Base-by-base conservation (phyloP, 2,888 invertebrate species). In the Cosmia pyralina region DNA sequence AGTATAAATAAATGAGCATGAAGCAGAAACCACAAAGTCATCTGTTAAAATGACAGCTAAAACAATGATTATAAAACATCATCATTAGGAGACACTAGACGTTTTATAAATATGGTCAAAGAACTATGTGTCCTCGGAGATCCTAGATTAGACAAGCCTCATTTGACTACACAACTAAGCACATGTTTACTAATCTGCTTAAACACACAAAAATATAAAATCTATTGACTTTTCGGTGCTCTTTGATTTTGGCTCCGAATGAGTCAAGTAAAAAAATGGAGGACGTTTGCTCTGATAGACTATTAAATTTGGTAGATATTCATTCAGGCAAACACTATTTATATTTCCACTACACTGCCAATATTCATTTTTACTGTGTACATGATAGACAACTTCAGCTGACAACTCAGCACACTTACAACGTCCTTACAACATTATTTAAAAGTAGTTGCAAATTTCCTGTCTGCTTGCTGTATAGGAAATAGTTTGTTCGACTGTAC, bases 41-140 rank as follows among this genome's bases (percentile, higher is more conserved):
- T 79, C 50, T 22, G 13, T 77, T 59, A 67, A 17, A 15, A 22
- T 72, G 82, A 48, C 77, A 67, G 59, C 41, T 46, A 11, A 41
- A 58, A 58, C 62, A 63, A 66, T 64, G 11, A 58, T 28, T 34
- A 69, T 59, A 66, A 72, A 81, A 65, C 44, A 66, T 62, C 22
- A 15, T 70, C 70, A 69, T 68, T 69, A 75, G 13, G n/a, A 28
- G 59, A 41, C 38, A 41, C 10, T 44, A 50, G n/a, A 28, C 46
- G 17, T 48, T 44, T 55, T 62, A 63, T 41, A 38, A 41, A 17
- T 63, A 52, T 58, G 8, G 48, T 50, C 53, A 38, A 58, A 69
- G 75, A 75, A 38, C 41, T 28, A 11, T 22, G 55, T 22, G 17
- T 41, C 2, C 19, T 44, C 19, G n/a, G 48, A 6, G 15, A 68